Conservation (phyloP, 2,797 vertebrate genomes). For the Kryptopterus vitreolus region DNA sequence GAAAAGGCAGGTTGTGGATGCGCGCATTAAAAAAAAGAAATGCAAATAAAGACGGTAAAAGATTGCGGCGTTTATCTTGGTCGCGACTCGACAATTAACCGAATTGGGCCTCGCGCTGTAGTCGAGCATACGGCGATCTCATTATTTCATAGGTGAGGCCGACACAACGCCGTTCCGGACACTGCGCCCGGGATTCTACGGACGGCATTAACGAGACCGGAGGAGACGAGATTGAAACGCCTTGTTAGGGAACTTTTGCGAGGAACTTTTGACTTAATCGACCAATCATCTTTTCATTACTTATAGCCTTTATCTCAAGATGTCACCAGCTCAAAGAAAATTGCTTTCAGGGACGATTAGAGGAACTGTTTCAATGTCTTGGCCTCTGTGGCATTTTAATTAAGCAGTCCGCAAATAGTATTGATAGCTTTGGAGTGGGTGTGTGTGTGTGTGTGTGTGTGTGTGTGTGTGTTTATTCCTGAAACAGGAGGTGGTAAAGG, state of each 20-base stretch:
- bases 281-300: conserved; percentile 56
- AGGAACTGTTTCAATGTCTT: conserved; percentile 50
- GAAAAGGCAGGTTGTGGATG: not conserved
- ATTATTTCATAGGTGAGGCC: conserved; percentile 46
- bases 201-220: conserved; percentile 35
- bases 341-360: conserved; percentile 54
- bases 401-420: conserved; percentile 49
- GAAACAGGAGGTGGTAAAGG: not conserved
- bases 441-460: conserved; percentile 34
- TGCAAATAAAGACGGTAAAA: conserved; percentile 56
- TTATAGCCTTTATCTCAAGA: conserved; percentile 48
- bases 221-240: conserved; percentile 39
- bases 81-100: conserved; percentile 57
- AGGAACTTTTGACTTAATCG: conserved; percentile 54
- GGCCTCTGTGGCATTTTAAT: conserved; percentile 54
- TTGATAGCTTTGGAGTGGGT: conserved; percentile 34
- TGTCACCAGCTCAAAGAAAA: conserved; percentile 53
- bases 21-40: no score
- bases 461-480: conserved; percentile 6
- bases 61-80: conserved; percentile 60
- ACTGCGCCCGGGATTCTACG: conserved; percentile 34
- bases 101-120: conserved; percentile 29
- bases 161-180: conserved; percentile 18
- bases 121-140: conserved; percentile 15
- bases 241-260: conserved; percentile 47